Conservation (phyloP, 2,113 vertebrate genomes). For the Stictonetta naevosa region DNA sequence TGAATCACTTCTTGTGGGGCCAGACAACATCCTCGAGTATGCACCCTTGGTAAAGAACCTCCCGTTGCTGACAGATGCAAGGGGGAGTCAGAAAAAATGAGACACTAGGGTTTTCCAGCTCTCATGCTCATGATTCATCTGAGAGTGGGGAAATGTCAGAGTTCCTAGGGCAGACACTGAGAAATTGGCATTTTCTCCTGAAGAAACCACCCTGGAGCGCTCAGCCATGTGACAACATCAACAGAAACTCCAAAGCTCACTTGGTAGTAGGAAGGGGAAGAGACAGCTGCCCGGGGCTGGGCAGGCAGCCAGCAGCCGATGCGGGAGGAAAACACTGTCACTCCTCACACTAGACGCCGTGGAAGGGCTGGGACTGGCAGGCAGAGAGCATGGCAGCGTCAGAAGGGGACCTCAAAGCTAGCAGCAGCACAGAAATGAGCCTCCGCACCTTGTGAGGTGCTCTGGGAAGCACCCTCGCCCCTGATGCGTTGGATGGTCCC, state of each 20-base stretch:
- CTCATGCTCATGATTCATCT: constrained; percentile 46
- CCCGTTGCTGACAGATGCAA: not conserved
- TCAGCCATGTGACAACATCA: constrained; percentile 32
- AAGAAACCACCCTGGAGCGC: not conserved
- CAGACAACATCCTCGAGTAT: not conserved
- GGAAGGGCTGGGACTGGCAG: not conserved
- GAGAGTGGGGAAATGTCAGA: constrained; percentile 25
- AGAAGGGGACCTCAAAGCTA: not conserved
- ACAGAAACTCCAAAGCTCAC: not conserved
- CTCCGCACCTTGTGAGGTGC: not conserved
- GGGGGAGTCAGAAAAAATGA: constrained; percentile 42
- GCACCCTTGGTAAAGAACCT: not conserved
- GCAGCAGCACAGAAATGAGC: not conserved
- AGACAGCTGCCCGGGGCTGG: not conserved
- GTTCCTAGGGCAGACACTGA: constrained; percentile 18
- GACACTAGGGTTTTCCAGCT: constrained; percentile 14
- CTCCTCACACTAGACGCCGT: not conserved
- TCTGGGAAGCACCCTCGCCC: not conserved
- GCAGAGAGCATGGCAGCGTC: not conserved
- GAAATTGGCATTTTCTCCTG: constrained; percentile 42
- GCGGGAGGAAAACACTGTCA: constrained; percentile 1
- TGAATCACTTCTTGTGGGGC: constrained; percentile 7
- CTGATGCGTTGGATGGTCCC: rapidly evolving
- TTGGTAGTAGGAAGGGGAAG: not conserved
- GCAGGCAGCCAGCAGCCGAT: not conserved